phyloP scores from a whole-genome alignment of 2,113 vertebrate genomes.

The Motacilla tschutschensis region DNA sequence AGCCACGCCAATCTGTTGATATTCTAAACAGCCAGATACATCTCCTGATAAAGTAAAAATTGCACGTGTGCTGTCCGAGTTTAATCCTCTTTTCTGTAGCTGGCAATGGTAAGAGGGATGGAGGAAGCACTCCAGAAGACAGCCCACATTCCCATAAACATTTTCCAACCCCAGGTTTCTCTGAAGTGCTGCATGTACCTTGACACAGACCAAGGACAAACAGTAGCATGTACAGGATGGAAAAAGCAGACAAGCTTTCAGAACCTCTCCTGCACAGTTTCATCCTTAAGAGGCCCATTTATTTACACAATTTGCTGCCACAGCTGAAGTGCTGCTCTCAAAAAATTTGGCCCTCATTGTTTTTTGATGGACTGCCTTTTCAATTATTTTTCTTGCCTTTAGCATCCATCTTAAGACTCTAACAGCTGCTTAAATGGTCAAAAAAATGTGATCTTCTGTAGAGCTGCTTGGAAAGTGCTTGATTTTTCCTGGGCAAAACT shows the following conservation, averaged over 20 bases:
- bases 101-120: neutral
- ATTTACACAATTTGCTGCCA: neutral
- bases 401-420: neutral
- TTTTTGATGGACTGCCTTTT: neutral
- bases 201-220: neutral
- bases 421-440: constrained; percentile 34
- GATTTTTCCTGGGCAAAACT: constrained; percentile 54
- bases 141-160: neutral
- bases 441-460: neutral
- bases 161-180: neutral
- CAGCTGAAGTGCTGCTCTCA: neutral
- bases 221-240: neutral
- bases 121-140: neutral
- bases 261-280: neutral
- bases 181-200: neutral
- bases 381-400: neutral
- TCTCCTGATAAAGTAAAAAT: neutral
- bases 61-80: neutral
- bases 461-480: constrained; percentile 25
- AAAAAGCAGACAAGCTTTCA: neutral
- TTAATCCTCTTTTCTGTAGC: neutral
- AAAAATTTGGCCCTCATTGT: neutral
- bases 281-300: neutral
- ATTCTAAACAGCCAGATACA: neutral
- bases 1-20: neutral